Evolutionary conservation across 2,797 vertebrate genomes (phyloP).

Genomic region (Chloroceryle amazona): DNA sequence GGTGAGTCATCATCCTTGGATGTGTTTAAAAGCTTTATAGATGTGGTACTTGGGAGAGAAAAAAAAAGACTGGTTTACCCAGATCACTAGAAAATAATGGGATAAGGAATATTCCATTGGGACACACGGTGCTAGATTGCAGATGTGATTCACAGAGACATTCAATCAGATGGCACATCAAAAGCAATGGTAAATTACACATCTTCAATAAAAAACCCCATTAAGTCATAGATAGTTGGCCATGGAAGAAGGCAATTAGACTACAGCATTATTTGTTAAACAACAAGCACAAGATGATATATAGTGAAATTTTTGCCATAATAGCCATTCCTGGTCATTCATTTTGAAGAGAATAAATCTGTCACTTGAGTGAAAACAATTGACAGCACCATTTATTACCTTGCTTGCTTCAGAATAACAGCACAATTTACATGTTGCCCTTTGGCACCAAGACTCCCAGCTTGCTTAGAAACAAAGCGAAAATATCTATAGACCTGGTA

Average conservation of each 20-base stretch:
- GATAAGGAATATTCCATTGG: constrained; percentile 9
- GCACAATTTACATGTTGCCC: constrained; percentile 78
- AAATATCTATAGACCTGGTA: constrained; percentile 33
- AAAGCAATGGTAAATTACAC: constrained; percentile 57
- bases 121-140: neutral
- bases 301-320: constrained; percentile 67
- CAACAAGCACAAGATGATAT: constrained; percentile 56
- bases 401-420: constrained; percentile 69
- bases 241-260: constrained; percentile 39
- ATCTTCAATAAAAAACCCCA: neutral
- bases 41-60: too few species aligned
- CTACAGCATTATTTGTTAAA: constrained; percentile 63
- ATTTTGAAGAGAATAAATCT: constrained; percentile 75
- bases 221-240: constrained; percentile 6
- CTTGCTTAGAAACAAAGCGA: constrained; percentile 44
- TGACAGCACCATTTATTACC: constrained; percentile 81
- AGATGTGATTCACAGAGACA: constrained; percentile 52
- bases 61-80: neutral
- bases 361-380: constrained; percentile 75
- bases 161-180: constrained; percentile 51
- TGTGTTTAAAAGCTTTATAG: too few species aligned
- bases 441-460: constrained; percentile 53
- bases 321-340: constrained; percentile 49
- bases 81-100: neutral
- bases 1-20: too few species aligned